phyloP scores from a whole-genome alignment of 2,113 vertebrate species.

The Cnemophilus loriae region DNA sequence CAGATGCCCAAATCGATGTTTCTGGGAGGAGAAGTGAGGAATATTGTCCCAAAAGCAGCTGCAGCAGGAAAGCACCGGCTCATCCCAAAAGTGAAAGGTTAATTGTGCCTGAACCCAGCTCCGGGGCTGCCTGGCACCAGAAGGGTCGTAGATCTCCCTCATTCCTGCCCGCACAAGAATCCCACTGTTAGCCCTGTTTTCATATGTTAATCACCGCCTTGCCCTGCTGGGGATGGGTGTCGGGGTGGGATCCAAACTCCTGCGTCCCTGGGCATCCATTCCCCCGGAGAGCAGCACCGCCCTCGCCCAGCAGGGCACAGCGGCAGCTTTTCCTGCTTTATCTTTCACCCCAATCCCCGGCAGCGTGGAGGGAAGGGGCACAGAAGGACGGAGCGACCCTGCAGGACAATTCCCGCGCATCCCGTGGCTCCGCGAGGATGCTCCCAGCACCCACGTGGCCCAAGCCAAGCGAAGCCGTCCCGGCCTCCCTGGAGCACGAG shows the following conservation, averaged over 20 bases:
- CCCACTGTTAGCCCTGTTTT: constrained; percentile 52
- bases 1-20: neutral
- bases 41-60: constrained; percentile 37
- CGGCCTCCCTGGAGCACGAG: neutral
- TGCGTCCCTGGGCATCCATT: fast-evolving
- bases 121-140: constrained; percentile 28
- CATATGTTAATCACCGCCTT: constrained; percentile 42
- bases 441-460: fast-evolving
- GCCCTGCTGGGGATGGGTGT: neutral
- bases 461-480: neutral
- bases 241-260: neutral
- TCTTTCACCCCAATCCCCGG: fast-evolving
- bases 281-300: neutral
- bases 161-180: constrained; percentile 35
- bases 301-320: neutral
- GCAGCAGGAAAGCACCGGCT: neutral
- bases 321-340: fast-evolving
- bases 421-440: fast-evolving
- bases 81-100: constrained; percentile 36
- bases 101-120: constrained; percentile 38
- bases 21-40: neutral
- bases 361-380: neutral
- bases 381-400: fast-evolving
- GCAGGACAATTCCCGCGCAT: fast-evolving
- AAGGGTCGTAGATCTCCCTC: neutral